A percentile compares a stretch with the other conserved stretches of the same genome.
phyloP scores from a whole-genome alignment of 2,797 vertebrate genomes.

The Pseudochirops cupreus region DNA sequence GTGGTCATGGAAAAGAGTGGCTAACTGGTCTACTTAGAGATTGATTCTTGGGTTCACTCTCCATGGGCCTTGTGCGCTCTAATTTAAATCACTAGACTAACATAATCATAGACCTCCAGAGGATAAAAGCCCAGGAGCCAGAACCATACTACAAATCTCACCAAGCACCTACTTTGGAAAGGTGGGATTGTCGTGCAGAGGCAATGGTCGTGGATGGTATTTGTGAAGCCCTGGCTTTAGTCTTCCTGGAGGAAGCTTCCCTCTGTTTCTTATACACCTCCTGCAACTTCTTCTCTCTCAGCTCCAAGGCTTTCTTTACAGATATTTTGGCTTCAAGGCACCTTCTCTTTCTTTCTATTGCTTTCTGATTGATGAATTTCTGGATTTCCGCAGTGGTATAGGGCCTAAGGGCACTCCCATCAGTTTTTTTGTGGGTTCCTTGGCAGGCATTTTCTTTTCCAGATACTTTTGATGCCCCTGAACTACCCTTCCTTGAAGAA shows the following conservation, averaged over 20 bases:
- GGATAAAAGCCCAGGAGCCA: neutral
- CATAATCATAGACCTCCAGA: neutral
- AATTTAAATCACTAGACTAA: neutral
- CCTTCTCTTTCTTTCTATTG: slow-evolving; percentile 74
- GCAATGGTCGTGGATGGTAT: slow-evolving; percentile 46
- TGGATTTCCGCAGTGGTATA: slow-evolving; percentile 75
- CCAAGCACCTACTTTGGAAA: slow-evolving; percentile 3
- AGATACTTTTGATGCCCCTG: neutral
- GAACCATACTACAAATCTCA: neutral
- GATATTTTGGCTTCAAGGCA: slow-evolving; percentile 70
- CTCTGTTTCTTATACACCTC: slow-evolving; percentile 84
- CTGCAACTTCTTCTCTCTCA: slow-evolving; percentile 78
- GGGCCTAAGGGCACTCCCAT: neutral
- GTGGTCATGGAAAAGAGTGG: neutral
- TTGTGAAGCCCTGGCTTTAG: neutral
- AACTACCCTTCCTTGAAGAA: neutral
- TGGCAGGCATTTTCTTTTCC: slow-evolving; percentile 63
- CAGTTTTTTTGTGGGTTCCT: neutral
- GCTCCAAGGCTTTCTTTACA: slow-evolving; percentile 56
- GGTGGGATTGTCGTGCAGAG: slow-evolving; percentile 38
- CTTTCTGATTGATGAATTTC: slow-evolving; percentile 81
- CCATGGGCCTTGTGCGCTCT: neutral
- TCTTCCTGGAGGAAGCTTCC: slow-evolving; percentile 76
- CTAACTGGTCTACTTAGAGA: neutral
- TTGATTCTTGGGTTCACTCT: neutral